Percentiles rank a stretch among this genome's conserved stretches.
phyloP scores from a whole-genome alignment of 2,888 invertebrate genomes.

The Dinocampus coccinellae region DNA sequence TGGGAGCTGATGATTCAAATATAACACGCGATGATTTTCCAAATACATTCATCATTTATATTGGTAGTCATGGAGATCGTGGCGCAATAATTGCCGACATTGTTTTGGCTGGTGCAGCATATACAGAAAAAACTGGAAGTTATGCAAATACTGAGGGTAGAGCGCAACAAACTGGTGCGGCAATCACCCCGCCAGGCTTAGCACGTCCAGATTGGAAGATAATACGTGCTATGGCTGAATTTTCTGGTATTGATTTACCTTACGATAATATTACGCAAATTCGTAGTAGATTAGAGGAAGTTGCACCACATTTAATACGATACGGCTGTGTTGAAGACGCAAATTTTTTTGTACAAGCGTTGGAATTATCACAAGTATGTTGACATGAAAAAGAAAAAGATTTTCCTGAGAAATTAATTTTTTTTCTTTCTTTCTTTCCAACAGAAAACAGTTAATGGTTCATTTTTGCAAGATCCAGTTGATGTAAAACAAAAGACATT shows the following conservation, averaged over 20 bases:
- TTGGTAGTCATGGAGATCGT: conserved; percentile 95
- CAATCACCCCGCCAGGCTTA: conserved; percentile 91
- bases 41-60: conserved; percentile 88
- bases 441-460: conserved; percentile 51
- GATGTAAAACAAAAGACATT: conserved; percentile 83
- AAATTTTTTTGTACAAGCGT: conserved; percentile 85
- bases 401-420: conserved; percentile 3
- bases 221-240: conserved; percentile 92
- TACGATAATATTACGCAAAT: conserved; percentile 91
- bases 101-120: conserved; percentile 95
- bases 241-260: conserved; percentile 76
- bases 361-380: conserved; percentile 78
- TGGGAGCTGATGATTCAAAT: conserved; percentile 93
- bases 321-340: conserved; percentile 89
- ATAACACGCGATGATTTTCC: conserved; percentile 84
- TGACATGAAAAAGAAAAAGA: not conserved
- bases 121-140: conserved; percentile 98
- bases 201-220: conserved; percentile 99
- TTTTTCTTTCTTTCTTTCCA: conserved; percentile 31
- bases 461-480: conserved; percentile 67
- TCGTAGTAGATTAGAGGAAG: conserved; percentile 83
- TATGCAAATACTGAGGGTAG: conserved; percentile 99
- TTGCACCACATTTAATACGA: conserved; percentile 90
- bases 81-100: conserved; percentile 95
- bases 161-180: conserved; percentile 89